Conservation (phyloP, 2,888 invertebrate genomes). For the Eristalis tenax region DNA sequence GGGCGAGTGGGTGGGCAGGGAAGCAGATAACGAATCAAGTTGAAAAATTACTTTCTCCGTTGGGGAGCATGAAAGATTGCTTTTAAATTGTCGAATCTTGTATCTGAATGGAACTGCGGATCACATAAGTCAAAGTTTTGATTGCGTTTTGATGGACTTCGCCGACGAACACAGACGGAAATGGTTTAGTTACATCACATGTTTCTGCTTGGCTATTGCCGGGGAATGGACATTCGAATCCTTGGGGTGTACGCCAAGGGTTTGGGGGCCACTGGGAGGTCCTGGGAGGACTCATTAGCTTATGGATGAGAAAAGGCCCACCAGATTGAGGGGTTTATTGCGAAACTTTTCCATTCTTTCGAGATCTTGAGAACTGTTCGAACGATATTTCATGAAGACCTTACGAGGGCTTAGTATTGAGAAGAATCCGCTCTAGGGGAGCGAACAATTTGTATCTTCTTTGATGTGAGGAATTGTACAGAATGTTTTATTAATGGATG, state of each 20-base stretch:
- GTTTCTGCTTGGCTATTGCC: neutral
- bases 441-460: no score
- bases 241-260: neutral
- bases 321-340: neutral
- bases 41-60: conserved; percentile 67
- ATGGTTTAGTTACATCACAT: neutral
- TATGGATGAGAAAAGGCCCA: neutral
- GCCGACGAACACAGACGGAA: neutral
- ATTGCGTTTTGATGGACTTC: conserved; percentile 47
- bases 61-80: conserved; percentile 63
- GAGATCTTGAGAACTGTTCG: neutral
- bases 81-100: conserved; percentile 62
- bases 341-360: neutral
- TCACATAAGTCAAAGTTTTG: conserved; percentile 53
- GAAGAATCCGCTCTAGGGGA: no score
- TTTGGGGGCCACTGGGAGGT: neutral
- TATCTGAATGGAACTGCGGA: conserved; percentile 25
- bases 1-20: neutral
- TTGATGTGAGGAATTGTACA: no score
- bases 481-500: no score
- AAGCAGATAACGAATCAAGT: conserved; percentile 47
- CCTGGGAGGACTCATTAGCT: neutral
- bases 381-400: no score
- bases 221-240: neutral
- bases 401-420: no score